Evolutionary conservation across 2,797 vertebrate genomes (phyloP).

Genomic region (Balearica regulorum): DNA sequence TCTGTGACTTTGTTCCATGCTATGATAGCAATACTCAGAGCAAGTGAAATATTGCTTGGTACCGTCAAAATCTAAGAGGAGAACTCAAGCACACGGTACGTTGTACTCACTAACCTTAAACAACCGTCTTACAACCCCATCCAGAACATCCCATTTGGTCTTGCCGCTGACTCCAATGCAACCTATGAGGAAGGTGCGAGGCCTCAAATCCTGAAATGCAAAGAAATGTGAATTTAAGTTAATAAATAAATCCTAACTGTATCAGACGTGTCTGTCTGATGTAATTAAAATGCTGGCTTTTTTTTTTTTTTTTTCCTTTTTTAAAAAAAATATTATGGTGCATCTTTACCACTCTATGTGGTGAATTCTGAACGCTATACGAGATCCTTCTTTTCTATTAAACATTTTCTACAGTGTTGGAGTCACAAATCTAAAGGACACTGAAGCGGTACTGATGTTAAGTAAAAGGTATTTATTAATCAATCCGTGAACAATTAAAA

Average conservation of each 20-base stretch:
- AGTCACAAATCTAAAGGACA: background rate
- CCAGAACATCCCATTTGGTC: slow-evolving; percentile 98
- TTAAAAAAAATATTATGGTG: background rate
- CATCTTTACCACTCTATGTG: background rate
- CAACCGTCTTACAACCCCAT: slow-evolving; percentile 91
- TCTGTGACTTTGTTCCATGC: background rate
- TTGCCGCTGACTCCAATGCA: slow-evolving; percentile 97
- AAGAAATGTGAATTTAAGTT: background rate
- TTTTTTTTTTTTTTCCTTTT: background rate
- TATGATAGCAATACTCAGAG: background rate
- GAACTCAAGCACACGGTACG: background rate
- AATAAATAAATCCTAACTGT: background rate
- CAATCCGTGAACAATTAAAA: background rate
- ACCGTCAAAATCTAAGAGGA: rapidly evolving
- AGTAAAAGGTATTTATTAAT: background rate
- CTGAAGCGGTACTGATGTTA: background rate
- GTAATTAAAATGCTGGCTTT: background rate
- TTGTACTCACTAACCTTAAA: slow-evolving; percentile 84
- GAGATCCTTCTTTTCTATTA: background rate
- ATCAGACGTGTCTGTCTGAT: background rate
- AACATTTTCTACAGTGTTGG: background rate
- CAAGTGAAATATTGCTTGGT: background rate
- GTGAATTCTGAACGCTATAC: background rate
- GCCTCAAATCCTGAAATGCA: slow-evolving; percentile 78
- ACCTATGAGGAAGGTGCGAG: slow-evolving; percentile 89